phyloP scores from a whole-genome alignment of 2,113 vertebrate genomes.

The Meriones unguiculatus region DNA sequence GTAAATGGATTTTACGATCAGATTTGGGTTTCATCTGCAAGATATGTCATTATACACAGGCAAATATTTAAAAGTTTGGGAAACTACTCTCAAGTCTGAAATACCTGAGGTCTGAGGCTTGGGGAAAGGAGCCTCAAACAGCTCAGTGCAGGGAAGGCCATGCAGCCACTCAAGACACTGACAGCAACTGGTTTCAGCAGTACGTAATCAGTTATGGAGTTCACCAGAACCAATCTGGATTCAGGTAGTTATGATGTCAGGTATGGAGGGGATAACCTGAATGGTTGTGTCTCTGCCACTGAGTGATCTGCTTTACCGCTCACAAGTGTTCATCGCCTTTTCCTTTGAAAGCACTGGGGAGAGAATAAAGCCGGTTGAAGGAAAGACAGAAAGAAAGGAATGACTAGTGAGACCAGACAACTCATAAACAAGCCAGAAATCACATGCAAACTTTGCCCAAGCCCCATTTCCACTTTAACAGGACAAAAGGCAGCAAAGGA shows the following conservation, averaged over 20 bases:
- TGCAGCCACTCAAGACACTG: not conserved
- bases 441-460: not conserved
- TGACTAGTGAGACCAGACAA: not conserved
- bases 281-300: not conserved
- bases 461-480: not conserved
- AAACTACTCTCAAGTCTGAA: not conserved
- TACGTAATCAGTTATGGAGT: not conserved
- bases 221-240: conserved; percentile 10
- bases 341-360: not conserved
- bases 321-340: not conserved
- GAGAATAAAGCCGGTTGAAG: not conserved
- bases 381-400: not conserved
- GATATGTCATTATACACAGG: not conserved
- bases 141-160: not conserved
- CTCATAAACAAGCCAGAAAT: not conserved
- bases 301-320: not conserved
- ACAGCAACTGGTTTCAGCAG: not conserved
- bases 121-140: not conserved
- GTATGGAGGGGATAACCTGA: not conserved
- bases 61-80: not conserved
- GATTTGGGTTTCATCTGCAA: not conserved
- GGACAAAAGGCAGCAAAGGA: not conserved
- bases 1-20: not conserved
- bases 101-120: not conserved
- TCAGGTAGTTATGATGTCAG: not conserved